phyloP scores from a whole-genome alignment of 1,140 invertebrate genomes.

The Apis cerana region DNA sequence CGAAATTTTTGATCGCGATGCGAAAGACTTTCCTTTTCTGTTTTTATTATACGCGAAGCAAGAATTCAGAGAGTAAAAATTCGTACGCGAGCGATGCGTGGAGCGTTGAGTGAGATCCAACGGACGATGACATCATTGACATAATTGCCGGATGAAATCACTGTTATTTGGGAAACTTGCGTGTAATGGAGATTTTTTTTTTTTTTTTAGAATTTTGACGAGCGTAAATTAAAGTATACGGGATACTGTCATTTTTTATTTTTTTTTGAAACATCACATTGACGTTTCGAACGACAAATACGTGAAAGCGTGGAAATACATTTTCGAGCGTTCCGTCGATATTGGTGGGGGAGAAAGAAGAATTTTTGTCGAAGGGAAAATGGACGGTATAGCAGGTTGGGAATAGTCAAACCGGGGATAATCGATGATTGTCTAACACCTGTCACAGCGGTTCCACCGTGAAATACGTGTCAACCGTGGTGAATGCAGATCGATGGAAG shows the following conservation, averaged over 20 bases:
- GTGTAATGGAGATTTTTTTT: not conserved
- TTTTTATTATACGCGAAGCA: too few relatives aligned
- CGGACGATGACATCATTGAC: slow-evolving; percentile 1
- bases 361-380: too few relatives aligned
- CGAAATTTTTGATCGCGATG: not conserved
- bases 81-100: not conserved
- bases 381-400: not conserved
- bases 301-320: too few relatives aligned
- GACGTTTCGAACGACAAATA: too few relatives aligned
- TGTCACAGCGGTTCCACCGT: slow-evolving; percentile 26
- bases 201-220: too few relatives aligned
- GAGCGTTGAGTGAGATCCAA: not conserved
- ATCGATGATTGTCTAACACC: slow-evolving; percentile 34
- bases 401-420: not conserved
- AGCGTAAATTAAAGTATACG: too few relatives aligned
- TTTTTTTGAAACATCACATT: too few relatives aligned
- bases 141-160: slow-evolving; percentile 16
- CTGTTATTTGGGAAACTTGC: slow-evolving; percentile 14
- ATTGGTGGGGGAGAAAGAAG: not conserved
- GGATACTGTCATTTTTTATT: not conserved
- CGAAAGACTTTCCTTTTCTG: too few relatives aligned
- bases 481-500: slow-evolving; percentile 36
- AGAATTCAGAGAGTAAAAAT: too few relatives aligned
- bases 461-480: slow-evolving; percentile 36
- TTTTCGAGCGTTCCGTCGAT: too few relatives aligned